Evolutionary conservation across 2,888 invertebrate species (phyloP).

Genomic region (Megaustenia siamemsis): DNA sequence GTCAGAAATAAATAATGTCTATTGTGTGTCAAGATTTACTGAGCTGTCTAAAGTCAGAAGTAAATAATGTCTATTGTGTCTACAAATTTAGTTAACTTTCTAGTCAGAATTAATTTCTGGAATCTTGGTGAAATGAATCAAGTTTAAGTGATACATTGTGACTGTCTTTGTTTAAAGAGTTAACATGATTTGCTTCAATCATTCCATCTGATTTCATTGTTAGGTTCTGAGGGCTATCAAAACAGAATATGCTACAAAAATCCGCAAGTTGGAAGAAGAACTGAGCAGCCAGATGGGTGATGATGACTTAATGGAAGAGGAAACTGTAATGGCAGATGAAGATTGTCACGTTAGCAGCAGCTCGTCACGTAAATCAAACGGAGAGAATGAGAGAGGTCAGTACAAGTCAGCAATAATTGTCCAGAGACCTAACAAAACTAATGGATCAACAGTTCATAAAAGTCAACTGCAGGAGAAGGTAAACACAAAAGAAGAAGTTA

Average conservation of each 20-base stretch:
- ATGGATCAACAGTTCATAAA: neutral
- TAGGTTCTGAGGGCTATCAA: slow-evolving; percentile 63
- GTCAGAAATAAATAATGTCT: too few relatives aligned
- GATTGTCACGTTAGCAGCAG: slow-evolving; percentile 11
- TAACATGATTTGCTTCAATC: neutral
- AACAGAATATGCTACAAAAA: slow-evolving; percentile 66
- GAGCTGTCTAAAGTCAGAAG: too few relatives aligned
- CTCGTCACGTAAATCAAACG: slow-evolving; percentile 1
- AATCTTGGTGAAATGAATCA: too few relatives aligned
- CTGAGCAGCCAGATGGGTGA: slow-evolving; percentile 60
- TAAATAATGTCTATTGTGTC: too few relatives aligned
- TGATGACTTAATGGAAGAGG: slow-evolving; percentile 57
- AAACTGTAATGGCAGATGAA: slow-evolving; percentile 34
- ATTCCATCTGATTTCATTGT: slow-evolving; percentile 3
- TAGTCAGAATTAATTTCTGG: too few relatives aligned
- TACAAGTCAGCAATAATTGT: slow-evolving; percentile 43
- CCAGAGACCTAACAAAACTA: slow-evolving; percentile 37
- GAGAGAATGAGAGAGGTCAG: slow-evolving; percentile 29
- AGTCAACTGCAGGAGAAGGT: slow-evolving; percentile 45
- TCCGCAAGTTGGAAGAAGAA: slow-evolving; percentile 63
- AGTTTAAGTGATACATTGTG: too few relatives aligned
- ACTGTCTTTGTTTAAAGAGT: too few relatives aligned
- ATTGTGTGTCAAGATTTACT: too few relatives aligned
- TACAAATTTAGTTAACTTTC: too few relatives aligned
- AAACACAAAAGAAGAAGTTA: slow-evolving; percentile 57